phyloP scores from a whole-genome alignment of 2,888 invertebrate genomes.

The Drosophila paramelanica region DNA sequence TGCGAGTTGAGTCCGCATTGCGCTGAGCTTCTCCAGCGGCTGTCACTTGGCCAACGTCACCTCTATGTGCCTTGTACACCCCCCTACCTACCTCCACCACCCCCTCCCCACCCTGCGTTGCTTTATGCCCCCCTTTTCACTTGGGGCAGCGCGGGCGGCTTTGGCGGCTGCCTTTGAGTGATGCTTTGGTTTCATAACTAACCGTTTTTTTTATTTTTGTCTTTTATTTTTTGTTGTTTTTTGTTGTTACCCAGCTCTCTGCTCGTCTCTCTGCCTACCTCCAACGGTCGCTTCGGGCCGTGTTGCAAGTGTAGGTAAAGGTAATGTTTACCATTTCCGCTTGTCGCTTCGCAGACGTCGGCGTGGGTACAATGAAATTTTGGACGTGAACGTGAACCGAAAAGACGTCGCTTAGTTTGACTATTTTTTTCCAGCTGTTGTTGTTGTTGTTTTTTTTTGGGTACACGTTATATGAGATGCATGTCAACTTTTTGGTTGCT shows the following conservation, averaged over 20 bases:
- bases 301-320: slow-evolving; percentile 74
- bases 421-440: slow-evolving; percentile 14
- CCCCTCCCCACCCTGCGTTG: background rate
- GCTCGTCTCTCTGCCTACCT: background rate
- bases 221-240: slow-evolving; percentile 8
- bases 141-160: slow-evolving; percentile 72
- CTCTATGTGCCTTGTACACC: slow-evolving; percentile 26
- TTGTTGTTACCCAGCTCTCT: slow-evolving; percentile 55
- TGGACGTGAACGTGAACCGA: slow-evolving; percentile 67
- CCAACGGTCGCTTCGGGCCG: slow-evolving; percentile 9
- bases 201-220: slow-evolving; percentile 43
- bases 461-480: slow-evolving; percentile 79
- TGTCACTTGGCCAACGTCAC: slow-evolving; percentile 43
- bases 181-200: slow-evolving; percentile 81
- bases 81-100: background rate
- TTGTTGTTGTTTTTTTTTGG: slow-evolving; percentile 22
- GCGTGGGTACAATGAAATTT: slow-evolving; percentile 80
- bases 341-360: slow-evolving; percentile 74
- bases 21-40: slow-evolving; percentile 63
- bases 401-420: slow-evolving; percentile 51
- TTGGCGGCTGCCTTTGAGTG: slow-evolving; percentile 75
- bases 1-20: slow-evolving; percentile 49
- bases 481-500: slow-evolving; percentile 70
- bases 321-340: slow-evolving; percentile 80
- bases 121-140: background rate